Conservation (phyloP, 2,113 vertebrate species). For the Meleagris gallopavo region DNA sequence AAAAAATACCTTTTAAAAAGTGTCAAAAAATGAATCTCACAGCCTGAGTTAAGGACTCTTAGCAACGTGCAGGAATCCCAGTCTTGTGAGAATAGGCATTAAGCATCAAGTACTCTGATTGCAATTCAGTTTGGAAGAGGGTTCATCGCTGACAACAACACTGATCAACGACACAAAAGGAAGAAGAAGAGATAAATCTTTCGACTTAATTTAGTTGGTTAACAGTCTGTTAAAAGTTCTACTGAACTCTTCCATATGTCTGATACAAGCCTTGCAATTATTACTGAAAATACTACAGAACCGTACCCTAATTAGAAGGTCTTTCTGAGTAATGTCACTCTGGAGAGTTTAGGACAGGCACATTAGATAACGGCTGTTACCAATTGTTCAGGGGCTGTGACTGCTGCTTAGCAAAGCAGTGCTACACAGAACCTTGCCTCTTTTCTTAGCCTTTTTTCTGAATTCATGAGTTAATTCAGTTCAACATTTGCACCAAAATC, state of each 20-base stretch:
- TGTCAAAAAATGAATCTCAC: background rate
- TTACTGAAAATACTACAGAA: background rate
- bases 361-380: background rate
- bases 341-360: background rate
- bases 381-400: background rate
- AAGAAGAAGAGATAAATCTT: background rate
- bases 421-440: background rate
- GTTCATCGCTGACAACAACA: background rate
- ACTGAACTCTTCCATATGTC: conserved; percentile 46
- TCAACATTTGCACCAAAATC: conserved; percentile 2
- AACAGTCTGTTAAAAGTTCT: conserved; percentile 40
- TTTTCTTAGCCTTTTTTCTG: background rate
- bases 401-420: background rate
- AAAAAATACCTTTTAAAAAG: background rate
- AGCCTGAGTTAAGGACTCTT: background rate
- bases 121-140: background rate
- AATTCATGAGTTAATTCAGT: background rate
- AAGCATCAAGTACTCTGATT: background rate
- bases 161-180: background rate
- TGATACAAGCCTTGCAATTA: conserved; percentile 33
- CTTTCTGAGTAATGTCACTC: background rate
- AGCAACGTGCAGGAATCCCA: background rate
- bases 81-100: background rate
- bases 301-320: conserved; percentile 53
- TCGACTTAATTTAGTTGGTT: conserved; percentile 20